phyloP scores from a whole-genome alignment of 2,797 vertebrate species.

The Cygnus olor region DNA sequence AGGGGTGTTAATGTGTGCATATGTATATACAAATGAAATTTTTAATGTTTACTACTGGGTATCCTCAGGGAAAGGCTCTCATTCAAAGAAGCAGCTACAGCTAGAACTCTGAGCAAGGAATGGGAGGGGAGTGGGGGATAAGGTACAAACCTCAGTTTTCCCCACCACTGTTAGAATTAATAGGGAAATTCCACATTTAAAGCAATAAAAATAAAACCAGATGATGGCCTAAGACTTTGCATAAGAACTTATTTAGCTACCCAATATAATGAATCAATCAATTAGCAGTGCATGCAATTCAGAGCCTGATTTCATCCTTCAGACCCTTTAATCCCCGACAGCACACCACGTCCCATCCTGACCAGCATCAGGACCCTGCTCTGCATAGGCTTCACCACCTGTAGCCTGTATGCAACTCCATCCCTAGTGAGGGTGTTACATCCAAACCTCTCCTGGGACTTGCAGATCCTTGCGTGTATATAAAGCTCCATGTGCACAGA shows the following conservation, averaged over 20 bases:
- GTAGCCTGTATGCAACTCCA: neutral
- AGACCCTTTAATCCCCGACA: neutral
- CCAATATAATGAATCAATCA: neutral
- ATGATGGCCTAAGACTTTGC: neutral
- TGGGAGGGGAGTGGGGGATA: neutral
- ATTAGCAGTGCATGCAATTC: neutral
- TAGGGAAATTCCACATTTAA: neutral
- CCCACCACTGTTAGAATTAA: neutral
- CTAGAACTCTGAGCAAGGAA: neutral
- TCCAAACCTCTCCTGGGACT: neutral
- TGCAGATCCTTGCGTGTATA: neutral
- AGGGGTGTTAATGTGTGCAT: neutral
- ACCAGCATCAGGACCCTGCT: fast-evolving
- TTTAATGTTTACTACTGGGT: neutral
- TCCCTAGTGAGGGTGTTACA: neutral
- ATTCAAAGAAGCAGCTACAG: neutral
- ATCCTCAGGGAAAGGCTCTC: neutral
- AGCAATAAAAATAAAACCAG: neutral
- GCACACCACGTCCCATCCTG: neutral
- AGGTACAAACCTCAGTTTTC: neutral
- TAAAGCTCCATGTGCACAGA: neutral
- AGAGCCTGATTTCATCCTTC: neutral
- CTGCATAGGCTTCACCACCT: neutral
- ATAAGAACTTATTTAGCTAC: neutral
- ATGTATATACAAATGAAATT: neutral